phyloP scores from a whole-genome alignment of 2,888 invertebrate species.

The Xanthorhoe designata region DNA sequence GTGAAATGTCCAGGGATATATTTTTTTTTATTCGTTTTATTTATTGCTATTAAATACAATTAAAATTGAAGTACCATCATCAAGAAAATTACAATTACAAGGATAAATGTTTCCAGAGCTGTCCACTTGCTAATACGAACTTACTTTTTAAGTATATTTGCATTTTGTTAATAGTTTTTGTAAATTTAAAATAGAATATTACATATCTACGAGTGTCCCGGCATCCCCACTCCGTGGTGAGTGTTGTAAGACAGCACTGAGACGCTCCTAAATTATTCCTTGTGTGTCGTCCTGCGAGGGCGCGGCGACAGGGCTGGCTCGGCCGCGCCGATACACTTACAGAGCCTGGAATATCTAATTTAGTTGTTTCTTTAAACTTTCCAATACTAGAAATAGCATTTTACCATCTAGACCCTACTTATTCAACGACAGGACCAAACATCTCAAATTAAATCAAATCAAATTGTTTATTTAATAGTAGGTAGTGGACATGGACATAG shows the following conservation, averaged over 20 bases:
- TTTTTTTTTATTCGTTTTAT: too few relatives aligned
- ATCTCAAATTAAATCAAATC: too few relatives aligned
- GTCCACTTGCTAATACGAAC: too few relatives aligned
- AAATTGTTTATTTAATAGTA: too few relatives aligned
- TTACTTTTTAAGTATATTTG: too few relatives aligned
- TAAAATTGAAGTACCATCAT: too few relatives aligned
- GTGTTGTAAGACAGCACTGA: conserved; percentile 37
- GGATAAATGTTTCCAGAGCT: too few relatives aligned
- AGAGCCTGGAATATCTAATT: not conserved
- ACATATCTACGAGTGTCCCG: not conserved
- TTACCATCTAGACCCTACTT: not conserved
- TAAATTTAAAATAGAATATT: not conserved
- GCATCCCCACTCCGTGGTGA: not conserved
- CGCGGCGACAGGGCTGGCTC: conserved; percentile 5
- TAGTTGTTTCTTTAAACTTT: conserved; percentile 1
- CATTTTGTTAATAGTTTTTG: too few relatives aligned
- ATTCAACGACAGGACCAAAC: not conserved
- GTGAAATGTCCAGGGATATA: too few relatives aligned
- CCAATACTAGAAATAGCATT: not conserved
- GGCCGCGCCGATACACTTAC: not conserved
- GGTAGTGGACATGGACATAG: too few relatives aligned
- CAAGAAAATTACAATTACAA: too few relatives aligned
- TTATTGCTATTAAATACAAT: too few relatives aligned
- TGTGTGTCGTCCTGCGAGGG: conserved; percentile 44
- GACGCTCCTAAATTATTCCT: conserved; percentile 63